phyloP scores from a whole-genome alignment of 2,113 vertebrate genomes.

The Bujurquina vittata region DNA sequence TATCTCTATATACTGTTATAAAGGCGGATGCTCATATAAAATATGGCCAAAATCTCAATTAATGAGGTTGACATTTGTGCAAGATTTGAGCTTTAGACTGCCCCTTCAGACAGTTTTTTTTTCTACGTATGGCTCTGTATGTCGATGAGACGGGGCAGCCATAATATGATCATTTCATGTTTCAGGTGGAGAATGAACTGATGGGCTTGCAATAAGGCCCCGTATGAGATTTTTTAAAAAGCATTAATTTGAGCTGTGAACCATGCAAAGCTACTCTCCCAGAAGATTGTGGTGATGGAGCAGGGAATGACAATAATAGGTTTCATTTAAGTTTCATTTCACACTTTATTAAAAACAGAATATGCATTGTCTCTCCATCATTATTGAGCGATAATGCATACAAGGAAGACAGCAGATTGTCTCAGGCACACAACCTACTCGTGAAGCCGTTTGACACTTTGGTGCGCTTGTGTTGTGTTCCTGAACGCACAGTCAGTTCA shows the following conservation, averaged over 20 bases:
- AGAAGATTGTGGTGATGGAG: not conserved
- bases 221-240: not conserved
- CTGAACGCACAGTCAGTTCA: not conserved
- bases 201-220: no score
- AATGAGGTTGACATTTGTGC: not conserved
- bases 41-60: not conserved
- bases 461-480: not conserved
- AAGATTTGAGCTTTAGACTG: not conserved
- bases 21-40: not conserved
- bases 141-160: not conserved
- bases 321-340: not conserved
- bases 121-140: not conserved
- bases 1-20: not conserved
- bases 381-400: not conserved
- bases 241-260: not conserved
- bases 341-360: not conserved
- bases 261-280: not conserved
- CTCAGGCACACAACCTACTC: not conserved
- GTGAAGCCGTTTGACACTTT: not conserved
- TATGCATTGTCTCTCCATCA: not conserved
- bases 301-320: not conserved
- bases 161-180: not conserved
- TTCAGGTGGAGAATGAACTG: not conserved
- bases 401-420: not conserved
- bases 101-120: not conserved